Conservation (phyloP, 1,140 invertebrate genomes). For the Zelostemma sp. region DNA sequence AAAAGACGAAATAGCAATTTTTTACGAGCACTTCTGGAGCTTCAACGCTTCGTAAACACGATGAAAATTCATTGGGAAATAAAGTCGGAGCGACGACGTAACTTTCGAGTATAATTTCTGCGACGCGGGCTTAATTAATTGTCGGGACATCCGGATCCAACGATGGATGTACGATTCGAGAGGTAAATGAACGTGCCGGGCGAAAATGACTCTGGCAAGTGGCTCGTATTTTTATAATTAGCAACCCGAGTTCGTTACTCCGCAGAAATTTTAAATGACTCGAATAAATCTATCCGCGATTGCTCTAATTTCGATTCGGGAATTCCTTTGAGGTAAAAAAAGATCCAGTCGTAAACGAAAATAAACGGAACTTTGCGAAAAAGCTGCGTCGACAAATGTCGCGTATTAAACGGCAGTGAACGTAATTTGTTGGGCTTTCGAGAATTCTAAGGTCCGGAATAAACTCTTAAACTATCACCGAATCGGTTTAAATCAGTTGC, state of each 20-base stretch:
- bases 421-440: no score
- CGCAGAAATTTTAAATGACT: constrained; percentile 23
- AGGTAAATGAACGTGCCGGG: constrained; percentile 30
- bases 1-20: no score
- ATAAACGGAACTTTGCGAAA: not conserved
- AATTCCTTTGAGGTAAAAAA: not conserved
- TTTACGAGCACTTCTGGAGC: no score
- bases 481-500: no score
- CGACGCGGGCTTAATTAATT: not conserved
- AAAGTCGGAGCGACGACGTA: no score
- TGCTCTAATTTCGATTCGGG: not conserved
- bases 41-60: no score
- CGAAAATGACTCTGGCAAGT: constrained; percentile 40
- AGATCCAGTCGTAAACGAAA: not conserved
- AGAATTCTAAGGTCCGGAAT: no score
- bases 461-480: no score
- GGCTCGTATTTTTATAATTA: constrained; percentile 38
- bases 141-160: not conserved
- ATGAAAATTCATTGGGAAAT: no score
- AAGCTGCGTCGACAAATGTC: not conserved
- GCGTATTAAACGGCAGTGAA: not conserved
- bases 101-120: not conserved
- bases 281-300: not conserved
- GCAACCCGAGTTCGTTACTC: constrained; percentile 35
- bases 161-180: constrained; percentile 13